Percentiles rank a stretch among this genome's conserved stretches.
Conservation (phyloP, 37 sponge, comb jelly and placozoan species). For the Halichondria panicea region DNA sequence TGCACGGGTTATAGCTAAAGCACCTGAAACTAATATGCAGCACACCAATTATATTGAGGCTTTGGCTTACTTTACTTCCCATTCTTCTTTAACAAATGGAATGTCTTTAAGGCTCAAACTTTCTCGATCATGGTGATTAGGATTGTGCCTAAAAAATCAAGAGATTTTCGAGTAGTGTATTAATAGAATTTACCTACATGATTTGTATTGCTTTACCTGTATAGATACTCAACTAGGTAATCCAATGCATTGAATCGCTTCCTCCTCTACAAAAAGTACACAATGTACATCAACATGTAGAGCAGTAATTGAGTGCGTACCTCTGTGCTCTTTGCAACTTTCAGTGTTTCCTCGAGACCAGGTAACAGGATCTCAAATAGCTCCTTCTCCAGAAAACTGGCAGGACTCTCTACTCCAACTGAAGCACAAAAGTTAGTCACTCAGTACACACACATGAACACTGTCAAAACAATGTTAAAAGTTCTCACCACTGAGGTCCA, state of each 20-base stretch:
- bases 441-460: too few relatives aligned
- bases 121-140: slow-evolving; percentile 34
- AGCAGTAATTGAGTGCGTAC: slow-evolving; percentile 5
- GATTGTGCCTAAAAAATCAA: slow-evolving; percentile 51
- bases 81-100: slow-evolving; percentile 79
- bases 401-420: slow-evolving; percentile 17
- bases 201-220: slow-evolving; percentile 37
- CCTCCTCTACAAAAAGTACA: slow-evolving; percentile 51
- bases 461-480: too few relatives aligned
- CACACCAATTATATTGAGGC: neutral
- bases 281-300: too few relatives aligned
- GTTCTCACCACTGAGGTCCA: too few relatives aligned
- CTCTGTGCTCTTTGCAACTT: slow-evolving; percentile 59
- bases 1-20: neutral
- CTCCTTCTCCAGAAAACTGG: slow-evolving; percentile 47
- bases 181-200: neutral
- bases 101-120: slow-evolving; percentile 55
- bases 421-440: neutral
- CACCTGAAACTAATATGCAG: neutral
- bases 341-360: slow-evolving; percentile 63
- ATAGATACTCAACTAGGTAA: slow-evolving; percentile 69
- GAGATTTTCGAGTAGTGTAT: neutral
- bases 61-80: slow-evolving; percentile 52
- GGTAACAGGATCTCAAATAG: slow-evolving; percentile 69
- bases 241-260: slow-evolving; percentile 77